These are phyloP conservation scores for Phanerotoma sp. DNA, from an alignment of 2,888 invertebrate species.

Conservation along the genomic window DNA sequence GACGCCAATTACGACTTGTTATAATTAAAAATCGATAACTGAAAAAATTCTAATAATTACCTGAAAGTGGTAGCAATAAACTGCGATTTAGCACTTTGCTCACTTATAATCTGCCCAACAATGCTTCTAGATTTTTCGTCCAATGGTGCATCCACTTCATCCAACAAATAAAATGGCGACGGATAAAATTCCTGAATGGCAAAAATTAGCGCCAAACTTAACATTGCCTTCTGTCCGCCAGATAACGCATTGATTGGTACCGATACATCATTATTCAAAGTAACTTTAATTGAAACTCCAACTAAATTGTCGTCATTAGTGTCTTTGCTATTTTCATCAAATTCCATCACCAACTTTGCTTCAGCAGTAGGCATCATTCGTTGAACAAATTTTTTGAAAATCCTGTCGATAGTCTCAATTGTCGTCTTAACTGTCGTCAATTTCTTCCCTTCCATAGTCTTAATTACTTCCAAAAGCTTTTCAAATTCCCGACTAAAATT, in stretches of 20 bases:
- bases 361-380: slow-evolving; percentile 64
- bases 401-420: too few species aligned
- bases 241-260: slow-evolving; percentile 69
- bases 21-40: not conserved
- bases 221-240: slow-evolving; percentile 69
- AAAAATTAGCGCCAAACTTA: slow-evolving; percentile 68
- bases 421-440: too few species aligned
- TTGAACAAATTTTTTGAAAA: slow-evolving; percentile 66
- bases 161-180: slow-evolving; percentile 69
- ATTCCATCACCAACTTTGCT: slow-evolving; percentile 63
- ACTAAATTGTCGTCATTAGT: slow-evolving; percentile 27
- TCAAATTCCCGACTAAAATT: too few species aligned
- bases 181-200: slow-evolving; percentile 71
- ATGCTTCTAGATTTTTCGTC: slow-evolving; percentile 65
- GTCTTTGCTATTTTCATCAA: slow-evolving; percentile 39
- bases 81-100: slow-evolving; percentile 62
- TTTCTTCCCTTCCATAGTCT: too few species aligned
- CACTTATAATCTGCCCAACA: slow-evolving; percentile 64
- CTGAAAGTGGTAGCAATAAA: slow-evolving; percentile 68
- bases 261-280: slow-evolving; percentile 63
- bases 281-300: slow-evolving; percentile 59
- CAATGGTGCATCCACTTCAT: slow-evolving; percentile 68
- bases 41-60: not conserved
- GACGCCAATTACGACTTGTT: too few species aligned
- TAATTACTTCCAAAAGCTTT: too few species aligned